phyloP scores from a whole-genome alignment of 2,113 vertebrate species.

The Rhea pennata region DNA sequence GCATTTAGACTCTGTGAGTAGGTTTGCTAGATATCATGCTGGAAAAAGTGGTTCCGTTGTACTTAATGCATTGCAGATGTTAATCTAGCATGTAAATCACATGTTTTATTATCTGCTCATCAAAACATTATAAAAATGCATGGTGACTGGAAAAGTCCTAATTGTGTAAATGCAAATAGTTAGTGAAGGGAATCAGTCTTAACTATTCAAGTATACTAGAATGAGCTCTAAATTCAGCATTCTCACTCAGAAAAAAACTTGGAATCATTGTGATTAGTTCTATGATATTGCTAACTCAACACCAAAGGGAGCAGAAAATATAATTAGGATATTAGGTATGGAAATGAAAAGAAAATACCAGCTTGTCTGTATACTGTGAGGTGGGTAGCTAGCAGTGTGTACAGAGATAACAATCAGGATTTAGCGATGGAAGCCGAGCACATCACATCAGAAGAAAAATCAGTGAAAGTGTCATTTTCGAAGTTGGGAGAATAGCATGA shows the following conservation, averaged over 20 bases:
- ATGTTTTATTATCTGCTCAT: background rate
- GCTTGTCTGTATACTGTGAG: rapidly evolving
- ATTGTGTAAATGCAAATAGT: background rate
- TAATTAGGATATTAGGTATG: background rate
- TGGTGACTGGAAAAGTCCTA: background rate
- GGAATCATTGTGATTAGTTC: background rate
- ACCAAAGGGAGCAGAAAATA: background rate
- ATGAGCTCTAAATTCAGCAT: background rate
- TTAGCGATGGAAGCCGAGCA: background rate
- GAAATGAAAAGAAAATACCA: background rate
- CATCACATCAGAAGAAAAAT: background rate
- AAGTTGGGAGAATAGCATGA: background rate
- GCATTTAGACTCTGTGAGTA: background rate
- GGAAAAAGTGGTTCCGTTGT: background rate
- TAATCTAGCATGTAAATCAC: background rate
- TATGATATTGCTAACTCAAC: background rate
- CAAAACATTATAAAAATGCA: background rate
- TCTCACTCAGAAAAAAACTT: background rate
- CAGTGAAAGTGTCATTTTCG: background rate
- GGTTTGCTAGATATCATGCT: background rate
- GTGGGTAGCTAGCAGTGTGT: background rate
- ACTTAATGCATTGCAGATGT: background rate
- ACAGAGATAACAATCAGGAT: background rate
- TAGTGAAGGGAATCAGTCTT: background rate
- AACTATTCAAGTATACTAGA: background rate